Conservation (phyloP, 2,888 invertebrate species). For the Ypsolopha sequella region DNA sequence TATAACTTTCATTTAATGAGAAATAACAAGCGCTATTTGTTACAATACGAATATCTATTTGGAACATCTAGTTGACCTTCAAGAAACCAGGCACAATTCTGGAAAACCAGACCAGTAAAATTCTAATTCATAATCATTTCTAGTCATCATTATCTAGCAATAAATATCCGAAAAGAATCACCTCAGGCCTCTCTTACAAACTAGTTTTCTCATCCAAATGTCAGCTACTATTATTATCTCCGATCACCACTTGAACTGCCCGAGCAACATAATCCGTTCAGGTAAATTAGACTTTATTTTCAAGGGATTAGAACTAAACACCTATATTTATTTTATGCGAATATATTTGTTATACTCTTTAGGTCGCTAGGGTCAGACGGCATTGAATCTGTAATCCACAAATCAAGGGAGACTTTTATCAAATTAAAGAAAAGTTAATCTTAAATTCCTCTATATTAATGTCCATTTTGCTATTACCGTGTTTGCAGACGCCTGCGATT, state of each 20-base stretch:
- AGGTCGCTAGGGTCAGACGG: conserved; percentile 38
- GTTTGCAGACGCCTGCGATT: no score
- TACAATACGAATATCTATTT: not conserved
- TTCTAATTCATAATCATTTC: not conserved
- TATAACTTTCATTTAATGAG: no score
- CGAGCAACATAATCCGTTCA: no score
- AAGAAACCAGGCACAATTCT: no score
- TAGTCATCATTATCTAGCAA: conserved; percentile 7
- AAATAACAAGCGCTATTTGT: not conserved
- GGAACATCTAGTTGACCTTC: not conserved
- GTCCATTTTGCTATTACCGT: no score
- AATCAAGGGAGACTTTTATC: conserved; percentile 10
- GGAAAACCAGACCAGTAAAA: not conserved
- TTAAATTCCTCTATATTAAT: no score
- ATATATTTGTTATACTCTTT: not conserved
- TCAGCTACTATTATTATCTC: conserved; percentile 56
- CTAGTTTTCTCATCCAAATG: conserved; percentile 53
- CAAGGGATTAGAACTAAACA: no score
- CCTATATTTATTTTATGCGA: no score
- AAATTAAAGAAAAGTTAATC: no score
- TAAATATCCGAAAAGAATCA: conserved; percentile 22
- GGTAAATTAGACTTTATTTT: no score
- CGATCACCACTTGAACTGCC: conserved; percentile 1
- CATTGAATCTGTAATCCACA: conserved; percentile 18
- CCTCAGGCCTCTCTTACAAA: conserved; percentile 29